Percentiles rank a stretch among this genome's conserved stretches.
phyloP scores from a whole-genome alignment of 2,113 vertebrate genomes.

The Vireo altiloquus region DNA sequence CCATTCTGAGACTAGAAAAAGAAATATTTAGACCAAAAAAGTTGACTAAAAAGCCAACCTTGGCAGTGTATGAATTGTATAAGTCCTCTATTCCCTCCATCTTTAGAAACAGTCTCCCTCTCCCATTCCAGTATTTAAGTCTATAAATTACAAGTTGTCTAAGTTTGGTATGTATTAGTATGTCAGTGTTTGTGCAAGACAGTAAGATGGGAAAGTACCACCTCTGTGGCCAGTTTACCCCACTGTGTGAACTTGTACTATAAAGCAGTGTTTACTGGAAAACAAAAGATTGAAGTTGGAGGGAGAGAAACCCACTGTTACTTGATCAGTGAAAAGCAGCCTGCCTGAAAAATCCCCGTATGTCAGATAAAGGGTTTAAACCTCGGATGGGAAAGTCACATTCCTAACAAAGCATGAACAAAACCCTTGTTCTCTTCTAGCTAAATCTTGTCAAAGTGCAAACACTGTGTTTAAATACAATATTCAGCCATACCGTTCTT shows the following conservation, averaged over 20 bases:
- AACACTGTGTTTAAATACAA: conserved; percentile 71
- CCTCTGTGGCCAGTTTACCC: conserved; percentile 13
- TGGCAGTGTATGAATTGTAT: conserved; percentile 59
- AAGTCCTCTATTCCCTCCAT: conserved; percentile 47
- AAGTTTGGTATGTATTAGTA: conserved; percentile 65
- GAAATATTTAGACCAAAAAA: conserved; percentile 56
- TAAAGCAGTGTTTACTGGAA: conserved; percentile 62
- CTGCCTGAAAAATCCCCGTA: conserved; percentile 32
- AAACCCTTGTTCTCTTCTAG: conserved; percentile 68
- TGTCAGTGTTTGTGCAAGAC: conserved; percentile 69
- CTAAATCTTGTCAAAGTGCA: conserved; percentile 66
- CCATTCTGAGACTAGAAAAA: conserved; percentile 53
- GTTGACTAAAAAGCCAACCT: conserved; percentile 47
- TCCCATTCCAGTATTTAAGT: conserved; percentile 58
- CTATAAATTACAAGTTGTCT: conserved; percentile 65
- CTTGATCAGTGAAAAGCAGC: conserved; percentile 53
- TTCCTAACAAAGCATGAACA: conserved; percentile 71
- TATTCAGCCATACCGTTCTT: conserved; percentile 70
- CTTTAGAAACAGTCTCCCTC: conserved; percentile 52
- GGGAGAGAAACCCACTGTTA: conserved; percentile 24
- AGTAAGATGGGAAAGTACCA: conserved; percentile 52
- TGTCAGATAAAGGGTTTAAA: conserved; percentile 40
- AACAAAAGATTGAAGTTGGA: conserved; percentile 13
- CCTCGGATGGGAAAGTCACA: conserved; percentile 40
- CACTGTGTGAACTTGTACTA: conserved; percentile 30